A percentile compares a stretch with the other conserved stretches of the same genome.
Evolutionary conservation across 1,140 invertebrate genomes (phyloP).

Genomic region (Druon quercuslanigerum): DNA sequence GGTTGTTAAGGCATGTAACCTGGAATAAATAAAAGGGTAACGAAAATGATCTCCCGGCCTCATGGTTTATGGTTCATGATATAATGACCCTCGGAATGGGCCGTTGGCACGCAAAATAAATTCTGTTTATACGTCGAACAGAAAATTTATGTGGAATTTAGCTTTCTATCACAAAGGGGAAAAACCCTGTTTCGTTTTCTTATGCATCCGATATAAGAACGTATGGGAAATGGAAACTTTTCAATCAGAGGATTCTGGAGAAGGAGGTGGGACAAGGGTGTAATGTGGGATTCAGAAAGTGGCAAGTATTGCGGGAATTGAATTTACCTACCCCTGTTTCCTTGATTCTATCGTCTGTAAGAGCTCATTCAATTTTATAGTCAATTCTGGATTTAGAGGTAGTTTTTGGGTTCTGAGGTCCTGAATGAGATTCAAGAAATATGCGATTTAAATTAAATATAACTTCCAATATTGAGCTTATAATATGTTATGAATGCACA

Average conservation of each 20-base stretch:
- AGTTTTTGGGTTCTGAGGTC: not conserved
- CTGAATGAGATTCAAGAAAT: too few species aligned
- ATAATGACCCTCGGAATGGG: not conserved
- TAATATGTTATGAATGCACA: too few species aligned
- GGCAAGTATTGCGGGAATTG: conserved; percentile 9
- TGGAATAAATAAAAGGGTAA: not conserved
- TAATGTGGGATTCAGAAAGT: conserved; percentile 17
- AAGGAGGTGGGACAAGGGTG: not conserved
- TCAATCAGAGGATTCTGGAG: not conserved
- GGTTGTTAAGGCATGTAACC: not conserved
- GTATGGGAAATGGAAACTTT: conserved; percentile 22
- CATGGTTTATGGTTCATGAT: not conserved
- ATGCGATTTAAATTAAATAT: too few species aligned
- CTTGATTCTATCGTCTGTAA: conserved; percentile 13
- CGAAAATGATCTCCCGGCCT: not conserved
- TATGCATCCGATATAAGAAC: not conserved
- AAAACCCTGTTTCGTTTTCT: not conserved
- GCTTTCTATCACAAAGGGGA: not conserved
- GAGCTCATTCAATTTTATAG: conserved; percentile 16
- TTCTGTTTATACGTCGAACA: not conserved
- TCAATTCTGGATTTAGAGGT: not conserved
- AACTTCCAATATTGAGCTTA: too few species aligned
- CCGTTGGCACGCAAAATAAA: conserved; percentile 17
- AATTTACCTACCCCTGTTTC: not conserved
- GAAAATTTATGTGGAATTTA: too few species aligned